A percentile compares a stretch with the other conserved stretches of the same genome.
phyloP scores from a whole-genome alignment of 2,113 vertebrate species.

The Aptenodytes forsteri region DNA sequence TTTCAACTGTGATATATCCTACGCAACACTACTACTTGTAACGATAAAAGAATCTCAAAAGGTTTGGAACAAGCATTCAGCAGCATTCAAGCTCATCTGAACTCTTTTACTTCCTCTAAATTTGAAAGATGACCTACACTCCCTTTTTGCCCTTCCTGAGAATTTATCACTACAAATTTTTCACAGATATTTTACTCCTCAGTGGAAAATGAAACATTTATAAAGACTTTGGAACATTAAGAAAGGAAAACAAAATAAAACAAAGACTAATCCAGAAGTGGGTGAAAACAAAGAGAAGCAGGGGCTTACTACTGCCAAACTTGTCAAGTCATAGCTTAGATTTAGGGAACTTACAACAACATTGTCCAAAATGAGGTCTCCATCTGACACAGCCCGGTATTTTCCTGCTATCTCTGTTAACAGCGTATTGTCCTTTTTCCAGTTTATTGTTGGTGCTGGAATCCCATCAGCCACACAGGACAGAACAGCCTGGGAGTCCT shows the following conservation, averaged over 20 bases:
- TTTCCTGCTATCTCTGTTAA: constrained; percentile 77
- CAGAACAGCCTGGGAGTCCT: constrained; percentile 81
- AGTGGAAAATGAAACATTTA: background rate
- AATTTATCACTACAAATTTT: background rate
- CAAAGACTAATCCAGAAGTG: background rate
- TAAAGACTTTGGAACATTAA: background rate
- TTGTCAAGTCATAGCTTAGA: background rate
- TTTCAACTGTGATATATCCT: background rate
- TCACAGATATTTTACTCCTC: background rate
- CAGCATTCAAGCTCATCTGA: background rate
- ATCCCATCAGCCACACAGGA: constrained; percentile 86
- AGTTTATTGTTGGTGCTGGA: constrained; percentile 84
- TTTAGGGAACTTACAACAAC: constrained; percentile 77
- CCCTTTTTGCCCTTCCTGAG: background rate
- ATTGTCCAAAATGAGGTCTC: constrained; percentile 86
- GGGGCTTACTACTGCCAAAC: background rate
- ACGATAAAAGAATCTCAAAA: background rate
- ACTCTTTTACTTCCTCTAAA: background rate
- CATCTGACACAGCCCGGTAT: constrained; percentile 80
- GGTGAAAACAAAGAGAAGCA: background rate
- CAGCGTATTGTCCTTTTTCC: constrained; percentile 80
- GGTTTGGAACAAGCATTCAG: background rate
- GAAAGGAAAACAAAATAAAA: background rate
- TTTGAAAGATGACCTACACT: background rate
- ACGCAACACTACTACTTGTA: background rate